Base-by-base conservation (phyloP, 2,797 vertebrate genomes). In the Parambassis ranga region DNA sequence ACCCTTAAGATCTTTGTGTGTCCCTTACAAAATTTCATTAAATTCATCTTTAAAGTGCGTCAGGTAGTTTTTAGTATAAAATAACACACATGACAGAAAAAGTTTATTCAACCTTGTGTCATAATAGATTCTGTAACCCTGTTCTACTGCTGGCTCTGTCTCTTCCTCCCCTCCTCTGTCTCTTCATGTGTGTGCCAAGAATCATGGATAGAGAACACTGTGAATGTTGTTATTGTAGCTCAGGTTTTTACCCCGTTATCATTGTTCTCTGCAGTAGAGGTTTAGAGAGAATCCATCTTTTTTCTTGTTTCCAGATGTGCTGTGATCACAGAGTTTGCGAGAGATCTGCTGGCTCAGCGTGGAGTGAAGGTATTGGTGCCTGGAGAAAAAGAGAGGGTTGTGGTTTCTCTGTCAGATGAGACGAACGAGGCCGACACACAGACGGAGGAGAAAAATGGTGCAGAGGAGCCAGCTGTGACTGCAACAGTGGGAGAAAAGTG, bases 271-370 rank as follows among this genome's bases (percentile, higher is more conserved):
- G 7, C 32, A 8, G 10, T 9, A 9, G 4, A 10, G 3, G 2
- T 1, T 14, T 26, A 7, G 16, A 20, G 46, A 26, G 7, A 37
- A 24, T 2, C 11, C 1, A 9, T 37, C 1, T 1, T 4, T n/a
- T 19, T 16, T 30, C 14, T 11, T 23, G 10, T 16, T 22, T 19
- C 44, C 85, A 96, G 95, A 47, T 96, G 94, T 86, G 95, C 95
- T 0, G 95, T 96, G 61, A 77, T 96, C 74, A 96, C 95, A 0
- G 95, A 97, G 83, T 96, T 93, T 82, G 90, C 92, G 19, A 90
- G 95, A 37, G 89, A 95, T 16, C 68, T 91, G 50, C 90, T 97
- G 69, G 77, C 74, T 35, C 82, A 89, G 70, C 94, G 90, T 22
- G 94, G 94, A n/a, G 89, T 96, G 57, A 90, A 84, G 75, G 70